These are phyloP conservation scores for Actias luna DNA, from an alignment of 2,888 invertebrate species.

Conservation along the genomic window DNA sequence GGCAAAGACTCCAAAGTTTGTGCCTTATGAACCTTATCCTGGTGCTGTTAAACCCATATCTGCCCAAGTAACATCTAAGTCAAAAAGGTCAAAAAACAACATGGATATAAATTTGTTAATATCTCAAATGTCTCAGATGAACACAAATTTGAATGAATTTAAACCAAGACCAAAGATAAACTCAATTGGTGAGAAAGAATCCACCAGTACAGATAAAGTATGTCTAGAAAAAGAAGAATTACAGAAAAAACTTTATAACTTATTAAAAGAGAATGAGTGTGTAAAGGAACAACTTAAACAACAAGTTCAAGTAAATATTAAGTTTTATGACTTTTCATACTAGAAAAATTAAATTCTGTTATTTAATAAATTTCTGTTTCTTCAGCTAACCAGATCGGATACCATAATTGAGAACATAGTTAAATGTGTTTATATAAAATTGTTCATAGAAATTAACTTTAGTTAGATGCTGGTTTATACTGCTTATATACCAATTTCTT, in stretches of 20 bases:
- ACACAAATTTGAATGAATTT: slow-evolving; percentile 83
- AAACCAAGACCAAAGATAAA: slow-evolving; percentile 71
- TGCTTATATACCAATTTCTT: too few species aligned
- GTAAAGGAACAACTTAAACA: slow-evolving; percentile 92
- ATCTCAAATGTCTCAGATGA: slow-evolving; percentile 86
- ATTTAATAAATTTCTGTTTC: not conserved
- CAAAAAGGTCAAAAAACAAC: slow-evolving; percentile 79
- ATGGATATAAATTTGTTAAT: slow-evolving; percentile 86
- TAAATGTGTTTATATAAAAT: too few species aligned
- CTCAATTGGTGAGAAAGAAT: slow-evolving; percentile 57
- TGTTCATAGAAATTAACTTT: too few species aligned
- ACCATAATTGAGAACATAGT: too few species aligned
- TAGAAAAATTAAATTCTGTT: not conserved
- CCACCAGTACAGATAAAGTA: slow-evolving; percentile 39
- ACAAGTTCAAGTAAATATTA: slow-evolving; percentile 85
- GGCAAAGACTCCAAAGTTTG: slow-evolving; percentile 89
- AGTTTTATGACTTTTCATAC: not conserved
- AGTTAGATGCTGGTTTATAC: too few species aligned
- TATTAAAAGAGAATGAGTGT: slow-evolving; percentile 86
- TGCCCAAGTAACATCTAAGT: slow-evolving; percentile 68
- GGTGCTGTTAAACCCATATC: slow-evolving; percentile 91
- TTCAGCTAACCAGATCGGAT: too few species aligned
- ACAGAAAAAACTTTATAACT: slow-evolving; percentile 83
- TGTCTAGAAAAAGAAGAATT: slow-evolving; percentile 74
- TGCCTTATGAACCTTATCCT: slow-evolving; percentile 94